Conservation (phyloP, 2,888 invertebrate species). For the Penaeus monodon region DNA sequence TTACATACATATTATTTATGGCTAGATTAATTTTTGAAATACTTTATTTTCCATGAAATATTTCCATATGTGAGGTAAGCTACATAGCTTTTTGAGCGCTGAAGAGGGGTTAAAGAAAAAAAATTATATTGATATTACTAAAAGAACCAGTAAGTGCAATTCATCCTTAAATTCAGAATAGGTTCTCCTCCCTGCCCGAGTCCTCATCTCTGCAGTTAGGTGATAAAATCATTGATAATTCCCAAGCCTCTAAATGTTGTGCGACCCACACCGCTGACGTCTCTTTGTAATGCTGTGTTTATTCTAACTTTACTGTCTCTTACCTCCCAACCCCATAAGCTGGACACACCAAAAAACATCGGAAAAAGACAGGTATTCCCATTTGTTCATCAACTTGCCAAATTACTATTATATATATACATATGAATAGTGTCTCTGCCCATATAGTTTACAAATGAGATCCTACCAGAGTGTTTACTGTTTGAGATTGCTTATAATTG, state of each 20-base stretch:
- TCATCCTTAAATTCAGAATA: too few species aligned
- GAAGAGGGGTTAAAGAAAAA: too few species aligned
- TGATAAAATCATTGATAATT: conserved; percentile 8
- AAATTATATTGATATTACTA: too few species aligned
- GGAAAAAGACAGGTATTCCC: conserved; percentile 57
- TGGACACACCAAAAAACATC: conserved; percentile 54
- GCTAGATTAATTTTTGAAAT: too few species aligned
- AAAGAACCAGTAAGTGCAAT: too few species aligned
- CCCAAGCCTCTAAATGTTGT: conserved; percentile 32
- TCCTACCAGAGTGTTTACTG: background rate
- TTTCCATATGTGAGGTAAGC: too few species aligned
- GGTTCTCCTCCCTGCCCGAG: background rate
- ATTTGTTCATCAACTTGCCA: conserved; percentile 18
- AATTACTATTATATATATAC: too few species aligned
- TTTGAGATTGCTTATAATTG: conserved; percentile 21
- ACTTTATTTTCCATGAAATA: too few species aligned
- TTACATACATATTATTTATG: too few species aligned
- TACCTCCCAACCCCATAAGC: conserved; percentile 45
- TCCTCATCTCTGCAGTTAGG: conserved; percentile 8
- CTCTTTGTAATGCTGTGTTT: conserved; percentile 23
- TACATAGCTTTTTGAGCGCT: too few species aligned
- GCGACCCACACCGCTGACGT: conserved; percentile 17
- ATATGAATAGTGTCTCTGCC: too few species aligned
- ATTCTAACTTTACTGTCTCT: conserved; percentile 48
- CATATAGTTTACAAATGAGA: background rate